phyloP scores from a whole-genome alignment of 2,888 invertebrate species.

The Hirtodrosophila duncani region DNA sequence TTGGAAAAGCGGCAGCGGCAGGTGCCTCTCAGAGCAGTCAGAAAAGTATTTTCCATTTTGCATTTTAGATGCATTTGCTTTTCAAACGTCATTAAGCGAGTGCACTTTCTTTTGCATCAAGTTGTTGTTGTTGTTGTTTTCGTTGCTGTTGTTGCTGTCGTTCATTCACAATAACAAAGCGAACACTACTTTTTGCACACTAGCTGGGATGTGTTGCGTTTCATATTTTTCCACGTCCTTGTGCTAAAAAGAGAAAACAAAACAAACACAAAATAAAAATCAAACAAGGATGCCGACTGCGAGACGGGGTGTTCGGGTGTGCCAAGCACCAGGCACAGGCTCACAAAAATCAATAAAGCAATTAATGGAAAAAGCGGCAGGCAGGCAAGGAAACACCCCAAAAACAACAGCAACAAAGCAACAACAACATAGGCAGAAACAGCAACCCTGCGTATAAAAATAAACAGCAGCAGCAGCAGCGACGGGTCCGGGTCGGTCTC shows the following conservation, averaged over 20 bases:
- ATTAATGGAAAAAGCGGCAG: conserved; percentile 68
- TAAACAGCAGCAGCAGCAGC: conserved; percentile 38
- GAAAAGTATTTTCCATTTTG: conserved; percentile 33
- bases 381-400: conserved; percentile 9
- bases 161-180: conserved; percentile 44
- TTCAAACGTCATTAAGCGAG: conserved; percentile 43
- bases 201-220: conserved; percentile 37
- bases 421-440: conserved; percentile 1
- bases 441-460: conserved; percentile 56
- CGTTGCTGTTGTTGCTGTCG: conserved; percentile 22
- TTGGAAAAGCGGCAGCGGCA: conserved; percentile 33
- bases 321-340: conserved; percentile 26
- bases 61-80: conserved; percentile 25
- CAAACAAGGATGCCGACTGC: not conserved
- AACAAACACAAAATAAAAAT: conserved; percentile 19
- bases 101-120: conserved; percentile 38
- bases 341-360: conserved; percentile 71
- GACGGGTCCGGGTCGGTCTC: no score
- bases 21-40: conserved; percentile 45
- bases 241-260: conserved; percentile 53
- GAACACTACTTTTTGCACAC: conserved; percentile 19
- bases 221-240: conserved; percentile 56
- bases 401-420: conserved; percentile 7
- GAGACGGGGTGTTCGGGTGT: not conserved
- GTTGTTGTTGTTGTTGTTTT: conserved; percentile 21